A percentile compares a stretch with the other conserved stretches of the same genome.
phyloP scores from a whole-genome alignment of 2,113 vertebrate genomes.

The Puma concolor region DNA sequence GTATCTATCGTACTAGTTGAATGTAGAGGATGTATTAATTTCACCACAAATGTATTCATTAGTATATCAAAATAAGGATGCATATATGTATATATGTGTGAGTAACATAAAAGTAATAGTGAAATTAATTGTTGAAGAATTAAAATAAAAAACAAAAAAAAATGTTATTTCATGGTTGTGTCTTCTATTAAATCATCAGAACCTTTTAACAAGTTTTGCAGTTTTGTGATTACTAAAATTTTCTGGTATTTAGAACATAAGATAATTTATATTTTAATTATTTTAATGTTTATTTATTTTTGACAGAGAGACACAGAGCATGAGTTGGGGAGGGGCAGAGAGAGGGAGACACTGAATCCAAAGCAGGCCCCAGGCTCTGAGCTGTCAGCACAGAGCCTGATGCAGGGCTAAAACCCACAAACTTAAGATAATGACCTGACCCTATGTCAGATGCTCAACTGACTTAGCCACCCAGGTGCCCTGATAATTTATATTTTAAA shows the following conservation, averaged over 20 bases:
- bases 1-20: background rate
- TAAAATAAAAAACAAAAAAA: background rate
- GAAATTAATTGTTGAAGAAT: background rate
- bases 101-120: background rate
- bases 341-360: background rate
- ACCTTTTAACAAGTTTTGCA: background rate
- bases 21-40: background rate
- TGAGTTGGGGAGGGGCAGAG: background rate
- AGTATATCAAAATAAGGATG: background rate
- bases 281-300: background rate
- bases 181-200: background rate
- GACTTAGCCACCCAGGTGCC: background rate
- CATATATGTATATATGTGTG: background rate
- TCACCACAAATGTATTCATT: background rate
- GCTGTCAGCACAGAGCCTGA: background rate
- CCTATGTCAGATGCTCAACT: accelerated
- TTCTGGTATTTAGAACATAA: background rate
- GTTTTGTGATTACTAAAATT: background rate
- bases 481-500: background rate
- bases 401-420: too few species aligned
- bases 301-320: background rate
- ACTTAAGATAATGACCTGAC: background rate
- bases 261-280: background rate
- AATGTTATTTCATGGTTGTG: background rate
- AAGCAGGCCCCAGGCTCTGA: background rate